Evolutionary conservation across 1,140 invertebrate genomes (phyloP).

Genomic region (Dinoponera quadriceps): DNA sequence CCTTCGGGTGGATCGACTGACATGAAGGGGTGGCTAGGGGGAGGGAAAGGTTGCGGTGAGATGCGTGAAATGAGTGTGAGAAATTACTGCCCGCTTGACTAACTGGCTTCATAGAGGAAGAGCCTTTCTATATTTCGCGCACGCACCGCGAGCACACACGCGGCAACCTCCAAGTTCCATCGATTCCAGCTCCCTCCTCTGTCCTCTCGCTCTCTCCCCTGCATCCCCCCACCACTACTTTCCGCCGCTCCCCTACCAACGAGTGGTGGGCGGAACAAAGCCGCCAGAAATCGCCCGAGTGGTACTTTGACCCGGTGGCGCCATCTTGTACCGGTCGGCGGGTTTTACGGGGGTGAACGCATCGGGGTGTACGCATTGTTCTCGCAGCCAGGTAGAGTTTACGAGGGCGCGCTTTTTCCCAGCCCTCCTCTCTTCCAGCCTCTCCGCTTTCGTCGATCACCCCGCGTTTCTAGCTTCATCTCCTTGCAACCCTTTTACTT

Average conservation of each 20-base stretch:
- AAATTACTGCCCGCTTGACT: conserved; percentile 67
- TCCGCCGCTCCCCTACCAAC: conserved; percentile 25
- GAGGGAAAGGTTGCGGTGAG: background rate
- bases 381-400: conserved; percentile 65
- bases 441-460: too few species aligned
- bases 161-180: conserved; percentile 67
- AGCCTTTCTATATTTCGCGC: conserved; percentile 66
- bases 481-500: background rate
- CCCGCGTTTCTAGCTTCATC: background rate
- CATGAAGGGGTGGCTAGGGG: conserved; percentile 30
- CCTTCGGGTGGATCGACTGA: background rate
- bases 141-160: conserved; percentile 51
- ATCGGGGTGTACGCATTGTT: conserved; percentile 62
- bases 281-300: conserved; percentile 73
- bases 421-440: background rate
- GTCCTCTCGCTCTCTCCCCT: background rate
- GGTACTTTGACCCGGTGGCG: conserved; percentile 68
- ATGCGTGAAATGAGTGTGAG: conserved; percentile 33
- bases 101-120: conserved; percentile 73
- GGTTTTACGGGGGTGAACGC: conserved; percentile 62
- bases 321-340: conserved; percentile 68
- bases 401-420: background rate
- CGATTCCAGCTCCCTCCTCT: conserved; percentile 58
- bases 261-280: conserved; percentile 71
- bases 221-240: background rate